Evolutionary conservation across 1,140 invertebrate species (phyloP).

Genomic region (Tetramorium simillimum): DNA sequence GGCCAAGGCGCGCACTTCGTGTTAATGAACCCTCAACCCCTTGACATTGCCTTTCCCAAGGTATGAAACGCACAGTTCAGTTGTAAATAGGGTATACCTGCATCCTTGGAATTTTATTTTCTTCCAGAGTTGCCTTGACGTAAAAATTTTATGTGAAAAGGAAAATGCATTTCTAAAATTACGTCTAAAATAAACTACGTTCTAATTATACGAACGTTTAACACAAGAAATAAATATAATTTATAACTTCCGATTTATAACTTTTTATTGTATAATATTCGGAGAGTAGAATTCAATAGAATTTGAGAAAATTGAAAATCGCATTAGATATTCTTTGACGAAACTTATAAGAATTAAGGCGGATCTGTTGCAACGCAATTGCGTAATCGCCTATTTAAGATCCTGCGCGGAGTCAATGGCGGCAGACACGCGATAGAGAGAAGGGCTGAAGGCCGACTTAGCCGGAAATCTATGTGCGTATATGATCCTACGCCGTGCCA

Average conservation of each 20-base stretch:
- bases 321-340: not conserved
- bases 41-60: conserved; percentile 33
- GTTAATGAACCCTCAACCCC: conserved; percentile 53
- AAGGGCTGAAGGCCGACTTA: conserved; percentile 67
- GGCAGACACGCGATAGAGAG: conserved; percentile 63
- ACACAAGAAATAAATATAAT: not conserved
- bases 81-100: not conserved
- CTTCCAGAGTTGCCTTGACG: not conserved
- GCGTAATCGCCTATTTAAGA: conserved; percentile 54
- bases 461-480: conserved; percentile 69
- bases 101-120: not conserved
- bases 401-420: conserved; percentile 60
- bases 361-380: not conserved
- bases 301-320: not conserved
- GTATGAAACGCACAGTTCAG: conserved; percentile 14
- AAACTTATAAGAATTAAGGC: not conserved
- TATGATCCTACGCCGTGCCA: conserved; percentile 46
- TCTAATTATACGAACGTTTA: not conserved
- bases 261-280: not conserved
- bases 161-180: not conserved
- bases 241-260: not conserved
- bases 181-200: not conserved
- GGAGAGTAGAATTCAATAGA: not conserved
- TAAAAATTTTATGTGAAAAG: not conserved
- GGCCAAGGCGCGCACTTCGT: conserved; percentile 11